Percentiles rank a stretch among this genome's conserved stretches.
These are phyloP conservation scores for Tympanoctomys barrerae DNA, from an alignment of 2,797 vertebrate species.

Conservation along the genomic window DNA sequence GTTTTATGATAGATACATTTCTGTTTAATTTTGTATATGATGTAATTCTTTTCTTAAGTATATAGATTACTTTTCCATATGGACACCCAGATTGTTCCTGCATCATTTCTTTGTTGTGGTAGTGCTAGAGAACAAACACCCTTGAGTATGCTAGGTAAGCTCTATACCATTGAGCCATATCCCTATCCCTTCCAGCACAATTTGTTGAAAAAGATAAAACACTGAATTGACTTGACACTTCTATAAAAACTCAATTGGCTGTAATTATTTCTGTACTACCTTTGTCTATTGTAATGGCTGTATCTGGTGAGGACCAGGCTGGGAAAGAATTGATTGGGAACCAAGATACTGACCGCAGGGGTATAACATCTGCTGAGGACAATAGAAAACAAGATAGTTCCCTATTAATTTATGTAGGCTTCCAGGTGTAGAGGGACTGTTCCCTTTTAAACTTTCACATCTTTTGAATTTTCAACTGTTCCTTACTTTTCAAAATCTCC, in stretches of 20 bases:
- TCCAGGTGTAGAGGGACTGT: too few relatives aligned
- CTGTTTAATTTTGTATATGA: slow-evolving; percentile 35
- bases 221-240: slow-evolving; percentile 32
- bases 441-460: too few relatives aligned
- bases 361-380: too few relatives aligned
- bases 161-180: not conserved
- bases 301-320: not conserved
- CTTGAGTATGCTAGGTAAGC: not conserved
- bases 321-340: too few relatives aligned
- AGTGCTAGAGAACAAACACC: not conserved
- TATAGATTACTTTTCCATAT: slow-evolving; percentile 24
- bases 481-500: too few relatives aligned
- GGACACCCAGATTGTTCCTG: not conserved
- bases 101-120: not conserved
- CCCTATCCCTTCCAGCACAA: slow-evolving; percentile 1
- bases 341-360: too few relatives aligned
- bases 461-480: too few relatives aligned
- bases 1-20: not conserved
- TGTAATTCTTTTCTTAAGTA: not conserved
- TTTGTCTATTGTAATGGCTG: not conserved
- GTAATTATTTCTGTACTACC: slow-evolving; percentile 11
- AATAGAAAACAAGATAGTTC: too few relatives aligned
- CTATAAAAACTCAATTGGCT: slow-evolving; percentile 23
- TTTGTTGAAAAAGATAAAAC: slow-evolving; percentile 45
- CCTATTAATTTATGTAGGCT: too few relatives aligned